A percentile compares a stretch with the other conserved stretches of the same genome.
Evolutionary conservation across 2,113 vertebrate genomes (phyloP).

Genomic region (Platysteira castanea): DNA sequence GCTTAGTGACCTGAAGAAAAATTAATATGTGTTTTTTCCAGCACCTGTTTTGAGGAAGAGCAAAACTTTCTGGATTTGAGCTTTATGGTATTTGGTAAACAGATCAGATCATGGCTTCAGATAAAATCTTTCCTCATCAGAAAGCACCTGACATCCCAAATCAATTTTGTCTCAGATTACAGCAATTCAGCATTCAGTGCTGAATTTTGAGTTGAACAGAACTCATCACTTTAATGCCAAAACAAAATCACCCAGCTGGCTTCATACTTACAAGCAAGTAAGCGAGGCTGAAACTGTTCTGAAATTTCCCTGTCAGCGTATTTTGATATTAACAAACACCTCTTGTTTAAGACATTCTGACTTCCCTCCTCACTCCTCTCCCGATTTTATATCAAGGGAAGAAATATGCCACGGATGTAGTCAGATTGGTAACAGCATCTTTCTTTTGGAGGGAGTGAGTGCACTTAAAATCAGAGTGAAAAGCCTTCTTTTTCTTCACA

Average conservation of each 20-base stretch:
- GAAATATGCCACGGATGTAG: not conserved
- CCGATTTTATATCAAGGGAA: not conserved
- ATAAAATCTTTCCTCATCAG: not conserved
- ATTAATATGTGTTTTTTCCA: rapidly evolving
- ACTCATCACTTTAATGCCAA: not conserved
- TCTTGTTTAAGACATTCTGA: not conserved
- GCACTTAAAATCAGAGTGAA: not conserved
- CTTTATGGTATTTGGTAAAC: not conserved
- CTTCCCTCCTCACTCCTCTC: not conserved
- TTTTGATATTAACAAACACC: not conserved
- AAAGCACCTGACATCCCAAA: not conserved
- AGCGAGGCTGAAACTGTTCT: not conserved
- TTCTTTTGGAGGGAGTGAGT: not conserved
- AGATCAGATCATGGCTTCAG: not conserved
- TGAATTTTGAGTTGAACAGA: not conserved
- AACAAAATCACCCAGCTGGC: not conserved
- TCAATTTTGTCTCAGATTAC: not conserved
- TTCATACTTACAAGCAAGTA: not conserved
- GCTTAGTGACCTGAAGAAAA: not conserved
- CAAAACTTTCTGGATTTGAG: not conserved
- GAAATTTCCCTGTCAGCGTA: not conserved
- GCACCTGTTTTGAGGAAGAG: not conserved
- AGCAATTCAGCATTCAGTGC: not conserved
- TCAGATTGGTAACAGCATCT: not conserved
- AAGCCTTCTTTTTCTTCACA: not conserved